Conservation (phyloP, 1,140 invertebrate species). For the Radopholus similis region DNA sequence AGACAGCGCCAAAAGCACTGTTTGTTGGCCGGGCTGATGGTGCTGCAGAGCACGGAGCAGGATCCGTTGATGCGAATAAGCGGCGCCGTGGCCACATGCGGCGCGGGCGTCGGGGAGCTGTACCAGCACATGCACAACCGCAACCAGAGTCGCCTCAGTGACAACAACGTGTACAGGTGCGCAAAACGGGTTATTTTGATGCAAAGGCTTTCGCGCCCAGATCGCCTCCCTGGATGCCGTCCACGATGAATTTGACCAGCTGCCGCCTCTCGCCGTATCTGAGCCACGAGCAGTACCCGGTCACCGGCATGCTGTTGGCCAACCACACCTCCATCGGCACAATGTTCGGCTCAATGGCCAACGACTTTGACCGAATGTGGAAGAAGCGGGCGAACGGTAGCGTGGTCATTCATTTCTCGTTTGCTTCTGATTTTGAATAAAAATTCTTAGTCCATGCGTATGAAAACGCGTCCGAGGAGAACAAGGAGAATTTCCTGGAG, state of each 20-base stretch:
- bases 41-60: not conserved
- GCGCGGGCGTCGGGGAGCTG: not conserved
- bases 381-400: conserved; percentile 10
- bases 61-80: not conserved
- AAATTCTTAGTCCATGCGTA: conserved; percentile 6
- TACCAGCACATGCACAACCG: not conserved
- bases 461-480: conserved; percentile 2
- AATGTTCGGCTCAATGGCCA: not conserved
- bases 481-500: not conserved
- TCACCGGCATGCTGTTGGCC: conserved; percentile 12
- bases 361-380: conserved; percentile 17
- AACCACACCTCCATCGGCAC: conserved; percentile 5
- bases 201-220: not conserved
- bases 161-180: conserved; percentile 17
- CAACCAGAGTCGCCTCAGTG: conserved; percentile 1
- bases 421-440: no score
- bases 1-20: not conserved
- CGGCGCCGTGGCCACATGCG: not conserved
- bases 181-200: not conserved
- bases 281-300: conserved; percentile 22
- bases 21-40: conserved; percentile 8
- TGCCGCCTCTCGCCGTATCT: conserved; percentile 28
- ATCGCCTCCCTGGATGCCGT: conserved; percentile 24
- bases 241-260: conserved; percentile 28
- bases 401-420: not conserved